Conservation (phyloP, 2,888 invertebrate genomes). For the Chalcis sispes region DNA sequence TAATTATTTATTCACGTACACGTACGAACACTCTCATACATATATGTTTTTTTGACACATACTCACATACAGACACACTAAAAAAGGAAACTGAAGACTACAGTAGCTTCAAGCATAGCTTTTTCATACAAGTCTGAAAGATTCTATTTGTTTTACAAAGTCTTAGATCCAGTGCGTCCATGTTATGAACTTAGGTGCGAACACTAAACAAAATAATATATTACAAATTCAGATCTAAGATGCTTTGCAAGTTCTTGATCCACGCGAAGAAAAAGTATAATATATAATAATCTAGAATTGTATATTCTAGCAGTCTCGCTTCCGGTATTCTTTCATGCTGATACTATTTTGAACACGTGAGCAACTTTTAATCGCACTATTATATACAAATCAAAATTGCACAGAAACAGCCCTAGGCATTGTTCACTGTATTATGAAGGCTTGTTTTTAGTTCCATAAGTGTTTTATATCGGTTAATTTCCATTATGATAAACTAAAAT, state of each 20-base stretch:
- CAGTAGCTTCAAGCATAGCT: conserved; percentile 45
- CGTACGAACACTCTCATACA: conserved; percentile 32
- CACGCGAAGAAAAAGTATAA: conserved; percentile 48
- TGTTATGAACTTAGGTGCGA: conserved; percentile 46
- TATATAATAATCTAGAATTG: conserved; percentile 50
- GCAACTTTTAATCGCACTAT: conserved; percentile 53
- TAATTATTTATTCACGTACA: conserved; percentile 35
- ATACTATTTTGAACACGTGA: conserved; percentile 45
- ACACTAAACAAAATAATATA: conserved; percentile 56
- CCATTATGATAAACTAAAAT: conserved; percentile 45
- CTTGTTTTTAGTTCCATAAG: conserved; percentile 62
- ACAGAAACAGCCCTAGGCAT: conserved; percentile 66
- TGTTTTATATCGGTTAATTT: conserved; percentile 55
- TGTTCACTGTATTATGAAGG: conserved; percentile 57
- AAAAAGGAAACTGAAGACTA: conserved; percentile 53
- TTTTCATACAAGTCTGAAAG: conserved; percentile 44
- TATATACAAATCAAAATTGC: conserved; percentile 66
- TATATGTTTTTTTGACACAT: conserved; percentile 10
- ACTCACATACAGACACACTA: conserved; percentile 16
- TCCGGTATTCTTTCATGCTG: conserved; percentile 45
- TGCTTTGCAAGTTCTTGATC: conserved; percentile 56
- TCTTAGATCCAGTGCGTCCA: conserved; percentile 54
- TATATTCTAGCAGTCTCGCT: conserved; percentile 54
- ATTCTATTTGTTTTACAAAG: conserved; percentile 54
- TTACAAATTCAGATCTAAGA: conserved; percentile 59